Evolutionary conservation across 2,797 vertebrate genomes (phyloP), one percentile per base, ranked within the genome.

Genomic region (Chelon auratus): DNA sequence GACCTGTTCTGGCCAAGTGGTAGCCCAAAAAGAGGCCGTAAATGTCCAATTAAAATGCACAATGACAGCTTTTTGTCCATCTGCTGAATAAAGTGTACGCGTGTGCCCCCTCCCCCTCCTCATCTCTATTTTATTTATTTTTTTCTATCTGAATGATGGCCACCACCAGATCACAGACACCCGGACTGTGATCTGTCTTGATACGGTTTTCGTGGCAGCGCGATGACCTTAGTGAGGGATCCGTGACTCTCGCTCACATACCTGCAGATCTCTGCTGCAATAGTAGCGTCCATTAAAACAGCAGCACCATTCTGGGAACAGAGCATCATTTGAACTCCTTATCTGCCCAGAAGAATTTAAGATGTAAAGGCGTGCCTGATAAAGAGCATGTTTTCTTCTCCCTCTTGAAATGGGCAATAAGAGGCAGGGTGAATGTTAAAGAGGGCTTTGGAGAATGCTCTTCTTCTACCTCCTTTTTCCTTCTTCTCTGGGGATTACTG

Each of bases 51-150:
- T 95, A 97, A 97, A 97, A 95, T 95, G 94, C 93, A 95, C 95
- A 96, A 95, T 96, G 97, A 97, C 96, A 97, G 96, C 96, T 96
- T 95, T 95, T 94, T 93, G 94, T 96, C 97, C 97, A 98, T 98
- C 97, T 99, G 98, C 96, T 96, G 93, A 96, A 95, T 93, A 91
- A 93, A 83, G 76, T 65, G 77, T 56, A 55, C 26, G 36, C 54
- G 62, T 70, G 78, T 68, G 68, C 62, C 77, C 43, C 11, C 52
- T 51, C 54, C 37, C 43, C 11, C 43, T 12, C 37, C 20, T 33
- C 30, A 5, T 7, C 30, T 33, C 5, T 33, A 8, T 33, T 33
- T 33, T 33, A 52, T 30, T 45, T 17, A 8, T 84, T 75, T 67
- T 60, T 66, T 54, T 70, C 82, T 76, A 58, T 56, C 70, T 47